Percentiles rank a stretch among this genome's conserved stretches.
These are phyloP conservation scores for Phymanthus crucifer DNA, from an alignment of 92 coral and sea anemone genomes.

Conservation along the genomic window DNA sequence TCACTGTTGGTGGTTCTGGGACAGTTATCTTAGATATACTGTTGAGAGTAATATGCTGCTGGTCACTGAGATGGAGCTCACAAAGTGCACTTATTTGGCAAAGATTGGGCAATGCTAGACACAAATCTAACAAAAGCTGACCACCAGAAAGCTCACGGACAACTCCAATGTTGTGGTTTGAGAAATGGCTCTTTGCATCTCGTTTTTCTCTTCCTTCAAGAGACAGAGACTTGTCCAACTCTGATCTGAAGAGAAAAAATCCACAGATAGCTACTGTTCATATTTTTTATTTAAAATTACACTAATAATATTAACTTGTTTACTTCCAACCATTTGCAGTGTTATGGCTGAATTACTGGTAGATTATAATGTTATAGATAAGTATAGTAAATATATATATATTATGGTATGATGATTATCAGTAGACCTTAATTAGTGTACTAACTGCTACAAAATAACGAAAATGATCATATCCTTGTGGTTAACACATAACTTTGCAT, in stretches of 20 bases:
- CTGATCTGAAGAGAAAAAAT: constrained; percentile 23
- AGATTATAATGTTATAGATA: too few relatives aligned
- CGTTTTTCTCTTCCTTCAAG: constrained; percentile 24
- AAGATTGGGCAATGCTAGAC: constrained; percentile 74
- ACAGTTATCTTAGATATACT: constrained; percentile 40
- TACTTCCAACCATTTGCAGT: too few relatives aligned
- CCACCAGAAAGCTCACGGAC: constrained; percentile 90
- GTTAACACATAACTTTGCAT: too few relatives aligned
- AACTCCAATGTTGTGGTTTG: constrained; percentile 77
- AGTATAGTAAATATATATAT: too few relatives aligned
- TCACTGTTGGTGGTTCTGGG: constrained; percentile 36
- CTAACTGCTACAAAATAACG: too few relatives aligned
- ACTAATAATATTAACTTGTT: too few relatives aligned
- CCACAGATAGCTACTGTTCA: not conserved
- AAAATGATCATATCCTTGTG: too few relatives aligned
- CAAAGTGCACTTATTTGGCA: constrained; percentile 50
- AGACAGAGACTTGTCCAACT: constrained; percentile 25
- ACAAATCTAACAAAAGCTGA: constrained; percentile 72
- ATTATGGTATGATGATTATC: too few relatives aligned
- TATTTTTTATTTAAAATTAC: too few relatives aligned
- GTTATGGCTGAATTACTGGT: too few relatives aligned
- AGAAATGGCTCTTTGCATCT: constrained; percentile 87
- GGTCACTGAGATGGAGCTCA: constrained; percentile 20
- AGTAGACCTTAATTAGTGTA: too few relatives aligned
- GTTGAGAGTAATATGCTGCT: constrained; percentile 41